Evolutionary conservation across 1,140 invertebrate genomes (phyloP).

Genomic region (Pseudomyrmex flavicornis): DNA sequence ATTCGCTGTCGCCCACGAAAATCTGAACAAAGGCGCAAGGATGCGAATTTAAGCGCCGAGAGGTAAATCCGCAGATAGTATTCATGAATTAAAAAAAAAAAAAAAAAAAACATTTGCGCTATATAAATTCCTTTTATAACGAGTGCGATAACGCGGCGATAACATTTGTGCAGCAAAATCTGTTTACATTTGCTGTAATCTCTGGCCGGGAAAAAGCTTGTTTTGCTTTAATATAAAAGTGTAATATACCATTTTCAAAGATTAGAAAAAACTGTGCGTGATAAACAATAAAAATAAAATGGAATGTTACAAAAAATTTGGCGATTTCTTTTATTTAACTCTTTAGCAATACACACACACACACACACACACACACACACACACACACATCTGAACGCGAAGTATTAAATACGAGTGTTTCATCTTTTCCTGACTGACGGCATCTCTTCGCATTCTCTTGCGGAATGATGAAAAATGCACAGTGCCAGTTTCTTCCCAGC

Average conservation of each 20-base stretch:
- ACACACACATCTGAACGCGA: not conserved
- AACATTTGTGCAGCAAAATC: not conserved
- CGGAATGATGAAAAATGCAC: slow-evolving; percentile 62
- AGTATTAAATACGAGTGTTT: slow-evolving; percentile 20
- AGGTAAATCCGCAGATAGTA: not conserved
- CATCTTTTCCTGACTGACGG: slow-evolving; percentile 21
- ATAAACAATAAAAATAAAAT: not conserved
- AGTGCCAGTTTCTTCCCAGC: slow-evolving; percentile 41
- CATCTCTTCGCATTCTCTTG: slow-evolving; percentile 14
- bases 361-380: not conserved
- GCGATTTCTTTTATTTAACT: not conserved
- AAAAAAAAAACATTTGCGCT: slow-evolving; percentile 31
- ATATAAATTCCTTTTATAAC: slow-evolving; percentile 28
- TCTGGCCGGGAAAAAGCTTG: not conserved
- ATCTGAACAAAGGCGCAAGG: slow-evolving; percentile 39
- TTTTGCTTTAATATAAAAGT: not conserved
- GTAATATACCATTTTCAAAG: not conserved
- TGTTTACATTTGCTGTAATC: not conserved
- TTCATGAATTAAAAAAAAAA: not conserved
- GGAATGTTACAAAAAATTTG: not conserved
- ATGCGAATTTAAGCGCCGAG: slow-evolving; percentile 49
- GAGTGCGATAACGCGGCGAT: not conserved
- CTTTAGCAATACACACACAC: slow-evolving; percentile 3
- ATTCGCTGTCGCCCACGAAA: slow-evolving; percentile 17
- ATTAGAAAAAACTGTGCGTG: too few relatives aligned